Conservation (phyloP, 2,797 vertebrate genomes). For the Channa striata region DNA sequence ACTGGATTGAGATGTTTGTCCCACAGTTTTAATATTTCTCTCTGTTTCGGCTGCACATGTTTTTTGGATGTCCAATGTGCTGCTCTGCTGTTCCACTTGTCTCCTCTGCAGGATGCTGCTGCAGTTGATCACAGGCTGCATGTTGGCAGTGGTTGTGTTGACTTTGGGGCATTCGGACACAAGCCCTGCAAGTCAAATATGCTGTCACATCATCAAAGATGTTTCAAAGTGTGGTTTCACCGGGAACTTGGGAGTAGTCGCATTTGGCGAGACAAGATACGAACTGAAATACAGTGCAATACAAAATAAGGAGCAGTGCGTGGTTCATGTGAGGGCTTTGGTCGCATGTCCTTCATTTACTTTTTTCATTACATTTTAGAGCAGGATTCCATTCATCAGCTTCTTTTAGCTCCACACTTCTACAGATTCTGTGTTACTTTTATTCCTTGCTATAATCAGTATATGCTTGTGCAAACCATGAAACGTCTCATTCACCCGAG, state of each 20-base stretch:
- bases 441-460: constrained; percentile 41
- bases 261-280: background rate
- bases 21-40: background rate
- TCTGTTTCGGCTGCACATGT: constrained; percentile 1
- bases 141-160: constrained; percentile 31
- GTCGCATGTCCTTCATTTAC: background rate
- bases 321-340: background rate
- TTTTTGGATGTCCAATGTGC: constrained; percentile 1
- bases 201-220: constrained; percentile 65
- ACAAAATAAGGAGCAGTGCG: too few relatives aligned
- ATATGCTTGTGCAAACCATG: constrained; percentile 25
- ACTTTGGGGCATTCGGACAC: constrained; percentile 22
- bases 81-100: constrained; percentile 29
- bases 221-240: constrained; percentile 25
- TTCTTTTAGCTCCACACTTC: too few relatives aligned
- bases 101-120: constrained; percentile 18
- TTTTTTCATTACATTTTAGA: background rate
- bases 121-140: constrained; percentile 42
- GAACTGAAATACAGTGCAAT: constrained; percentile 5
- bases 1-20: background rate
- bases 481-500: constrained; percentile 30
- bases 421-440: too few relatives aligned
- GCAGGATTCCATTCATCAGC: too few relatives aligned
- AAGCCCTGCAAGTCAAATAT: constrained; percentile 48
- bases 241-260: constrained; percentile 21